Conservation (phyloP, 2,113 vertebrate species). For the Puma concolor region DNA sequence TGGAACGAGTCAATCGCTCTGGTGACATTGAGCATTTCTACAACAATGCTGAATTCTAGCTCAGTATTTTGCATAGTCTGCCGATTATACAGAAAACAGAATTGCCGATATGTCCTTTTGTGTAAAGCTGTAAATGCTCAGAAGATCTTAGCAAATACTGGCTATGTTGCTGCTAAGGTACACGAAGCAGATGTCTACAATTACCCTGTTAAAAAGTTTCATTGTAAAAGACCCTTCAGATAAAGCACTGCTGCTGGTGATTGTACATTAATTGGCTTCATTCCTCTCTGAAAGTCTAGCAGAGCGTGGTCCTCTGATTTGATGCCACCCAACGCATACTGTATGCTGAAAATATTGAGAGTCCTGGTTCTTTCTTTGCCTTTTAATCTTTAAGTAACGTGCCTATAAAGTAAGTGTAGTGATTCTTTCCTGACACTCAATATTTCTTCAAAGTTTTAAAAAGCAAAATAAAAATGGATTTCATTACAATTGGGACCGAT, state of each 20-base stretch:
- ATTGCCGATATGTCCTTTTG: constrained; percentile 71
- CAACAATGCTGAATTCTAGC: constrained; percentile 72
- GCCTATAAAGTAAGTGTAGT: constrained; percentile 5
- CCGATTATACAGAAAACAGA: constrained; percentile 73
- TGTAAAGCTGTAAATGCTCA: constrained; percentile 74
- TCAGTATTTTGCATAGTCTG: constrained; percentile 75
- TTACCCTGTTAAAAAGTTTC: constrained; percentile 68
- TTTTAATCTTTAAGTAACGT: constrained; percentile 43
- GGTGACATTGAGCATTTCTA: constrained; percentile 77
- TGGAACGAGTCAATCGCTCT: constrained; percentile 81
- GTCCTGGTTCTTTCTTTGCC: neutral
- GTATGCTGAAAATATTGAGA: constrained; percentile 30
- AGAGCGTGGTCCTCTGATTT: neutral
- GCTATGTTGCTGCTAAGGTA: constrained; percentile 51
- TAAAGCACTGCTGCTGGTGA: constrained; percentile 53
- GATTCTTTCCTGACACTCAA: neutral
- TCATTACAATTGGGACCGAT: neutral
- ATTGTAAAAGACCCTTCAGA: constrained; percentile 71
- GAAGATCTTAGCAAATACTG: constrained; percentile 66
- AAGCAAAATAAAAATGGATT: constrained; percentile 48
- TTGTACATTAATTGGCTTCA: constrained; percentile 59
- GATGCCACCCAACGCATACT: constrained; percentile 11
- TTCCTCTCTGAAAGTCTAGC: constrained; percentile 51
- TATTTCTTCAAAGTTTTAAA: constrained; percentile 12
- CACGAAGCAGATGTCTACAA: constrained; percentile 73